Base-by-base conservation (phyloP, 2,888 invertebrate genomes). In the Netelia fuscicornis region DNA sequence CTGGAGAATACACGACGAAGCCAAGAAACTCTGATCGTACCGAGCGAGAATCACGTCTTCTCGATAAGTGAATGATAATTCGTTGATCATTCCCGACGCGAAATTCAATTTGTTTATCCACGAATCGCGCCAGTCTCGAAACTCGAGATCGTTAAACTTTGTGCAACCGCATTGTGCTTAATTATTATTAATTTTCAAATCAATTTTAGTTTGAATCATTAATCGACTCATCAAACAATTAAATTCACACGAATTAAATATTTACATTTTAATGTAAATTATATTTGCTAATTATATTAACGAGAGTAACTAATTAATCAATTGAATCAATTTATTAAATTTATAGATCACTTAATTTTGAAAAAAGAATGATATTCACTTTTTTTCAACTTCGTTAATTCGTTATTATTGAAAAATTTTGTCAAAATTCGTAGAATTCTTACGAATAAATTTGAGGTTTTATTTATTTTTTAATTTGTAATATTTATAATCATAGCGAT, bases 31-130 rank as follows among this genome's bases (percentile, higher is more conserved):
- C 64, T 20, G 67, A 30, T 48, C 20, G 11, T 8, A 44, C 52
- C 10, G 58, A 44, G 25, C 60, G 52, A 72, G 17, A 44, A 44
- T 79, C 71, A 58, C 79, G 71, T 25, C 10, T 25, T 20, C 58
- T 60, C 58, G 81, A 83, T 85, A 81, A 86, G 80, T 78, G 80
- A 82, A 75, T 70, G 81, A 76, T 82, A 82, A 84, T 72, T 79
- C 68, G 48, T 37, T 6, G 37, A 0, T 37, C 6, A 37, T 37
- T 37, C 37, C 37, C 37, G 37, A 37, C 37, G 37, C 6, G 37
- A 6, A 6, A 37, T 37, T 8, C 8, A 37, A 37, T 37, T 37
- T 37, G 8, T 37, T 37, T 37, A 37, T 5, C 37, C 6, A 37
- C 37, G 3, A 37, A 37, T 37, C 37, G 37, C 37, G 37, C 8